Conservation (phyloP, 2,113 vertebrate genomes). For the Herpailurus yagouaroundi region DNA sequence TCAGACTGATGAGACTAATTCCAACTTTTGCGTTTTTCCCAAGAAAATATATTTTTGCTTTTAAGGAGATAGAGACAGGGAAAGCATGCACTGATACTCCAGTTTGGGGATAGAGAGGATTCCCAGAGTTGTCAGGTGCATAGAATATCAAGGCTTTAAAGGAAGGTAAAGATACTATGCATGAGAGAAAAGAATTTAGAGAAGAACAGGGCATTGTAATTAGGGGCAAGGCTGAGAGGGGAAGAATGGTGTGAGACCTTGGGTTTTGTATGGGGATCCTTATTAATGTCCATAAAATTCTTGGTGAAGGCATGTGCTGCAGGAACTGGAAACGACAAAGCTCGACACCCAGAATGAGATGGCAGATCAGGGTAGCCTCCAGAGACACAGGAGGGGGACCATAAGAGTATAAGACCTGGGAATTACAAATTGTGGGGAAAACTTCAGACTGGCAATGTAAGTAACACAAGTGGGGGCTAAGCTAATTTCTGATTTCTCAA, state of each 20-base stretch:
- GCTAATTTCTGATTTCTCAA: constrained; percentile 4
- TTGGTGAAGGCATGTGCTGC: not conserved
- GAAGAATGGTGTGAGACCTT: not conserved
- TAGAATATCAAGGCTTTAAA: not conserved
- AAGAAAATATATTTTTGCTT: constrained; percentile 10
- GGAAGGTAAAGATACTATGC: not conserved
- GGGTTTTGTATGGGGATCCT: not conserved
- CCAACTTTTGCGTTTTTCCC: constrained; percentile 5
- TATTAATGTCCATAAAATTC: not conserved
- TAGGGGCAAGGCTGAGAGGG: not conserved
- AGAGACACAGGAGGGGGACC: not conserved
- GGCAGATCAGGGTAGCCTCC: not conserved
- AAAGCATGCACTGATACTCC: not conserved
- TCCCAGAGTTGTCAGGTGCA: not conserved
- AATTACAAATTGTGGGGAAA: not conserved
- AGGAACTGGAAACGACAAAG: not conserved
- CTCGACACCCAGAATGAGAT: not conserved
- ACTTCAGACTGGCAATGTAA: not conserved
- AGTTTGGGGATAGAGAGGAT: not conserved
- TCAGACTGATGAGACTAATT: constrained; percentile 31
- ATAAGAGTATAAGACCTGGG: not conserved
- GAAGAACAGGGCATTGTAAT: not conserved
- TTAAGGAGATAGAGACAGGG: constrained; percentile 8
- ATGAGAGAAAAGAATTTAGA: not conserved
- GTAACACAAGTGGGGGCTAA: not conserved